These are phyloP conservation scores for Callospermophilus lateralis DNA, from an alignment of 2,113 vertebrate genomes.

Conservation along the genomic window DNA sequence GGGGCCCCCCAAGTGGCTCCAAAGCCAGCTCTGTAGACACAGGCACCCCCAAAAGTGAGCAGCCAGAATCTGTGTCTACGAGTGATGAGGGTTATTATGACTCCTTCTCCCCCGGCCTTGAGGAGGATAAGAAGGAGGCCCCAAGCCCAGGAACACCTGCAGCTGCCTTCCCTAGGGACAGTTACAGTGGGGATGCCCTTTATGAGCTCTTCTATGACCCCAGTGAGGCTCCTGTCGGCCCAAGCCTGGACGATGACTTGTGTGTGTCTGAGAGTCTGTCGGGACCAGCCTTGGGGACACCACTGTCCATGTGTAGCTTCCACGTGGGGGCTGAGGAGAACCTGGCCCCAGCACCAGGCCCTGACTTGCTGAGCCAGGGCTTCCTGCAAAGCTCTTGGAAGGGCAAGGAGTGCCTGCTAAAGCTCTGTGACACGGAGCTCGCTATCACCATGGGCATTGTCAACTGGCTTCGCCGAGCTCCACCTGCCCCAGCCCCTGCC, in stretches of 20 bases:
- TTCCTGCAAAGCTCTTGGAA: conserved; percentile 92
- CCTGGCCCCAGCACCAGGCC: conserved; percentile 87
- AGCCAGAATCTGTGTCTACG: conserved; percentile 91
- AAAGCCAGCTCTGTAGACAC: conserved; percentile 88
- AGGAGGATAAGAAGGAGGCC: conserved; percentile 88
- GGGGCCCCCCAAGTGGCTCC: conserved; percentile 82
- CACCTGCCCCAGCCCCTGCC: conserved; percentile 16
- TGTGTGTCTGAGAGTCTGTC: conserved; percentile 88
- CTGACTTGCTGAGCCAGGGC: conserved; percentile 90
- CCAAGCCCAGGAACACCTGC: conserved; percentile 80
- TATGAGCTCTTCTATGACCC: conserved; percentile 93
- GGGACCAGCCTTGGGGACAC: conserved; percentile 88
- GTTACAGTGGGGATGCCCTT: conserved; percentile 93
- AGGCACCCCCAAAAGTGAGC: conserved; percentile 91
- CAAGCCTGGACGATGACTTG: conserved; percentile 87
- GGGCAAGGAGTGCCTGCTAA: conserved; percentile 93
- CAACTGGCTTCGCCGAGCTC: conserved; percentile 90
- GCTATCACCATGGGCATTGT: conserved; percentile 93
- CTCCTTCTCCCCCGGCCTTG: conserved; percentile 90
- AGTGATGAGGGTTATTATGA: conserved; percentile 95
- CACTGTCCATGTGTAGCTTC: conserved; percentile 93
- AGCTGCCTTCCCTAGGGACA: conserved; percentile 89
- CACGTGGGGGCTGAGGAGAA: conserved; percentile 92
- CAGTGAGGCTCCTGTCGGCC: conserved; percentile 85
- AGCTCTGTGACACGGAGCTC: conserved; percentile 93